Evolutionary conservation across 2,113 vertebrate species (phyloP).

Genomic region (Plotosus lineatus): DNA sequence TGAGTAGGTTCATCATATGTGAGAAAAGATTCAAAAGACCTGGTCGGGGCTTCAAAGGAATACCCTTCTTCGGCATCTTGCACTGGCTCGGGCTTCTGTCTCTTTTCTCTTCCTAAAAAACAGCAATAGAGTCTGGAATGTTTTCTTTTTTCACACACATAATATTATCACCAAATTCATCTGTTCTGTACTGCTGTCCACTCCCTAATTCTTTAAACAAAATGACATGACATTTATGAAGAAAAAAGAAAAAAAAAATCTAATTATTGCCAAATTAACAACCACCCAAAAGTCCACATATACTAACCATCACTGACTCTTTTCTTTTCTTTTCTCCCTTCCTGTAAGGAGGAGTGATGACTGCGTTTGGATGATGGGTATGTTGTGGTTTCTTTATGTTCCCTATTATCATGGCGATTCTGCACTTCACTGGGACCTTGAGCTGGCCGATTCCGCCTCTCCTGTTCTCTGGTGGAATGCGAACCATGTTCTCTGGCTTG

Average conservation of each 20-base stretch:
- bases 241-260: not conserved
- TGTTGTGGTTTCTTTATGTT: slow-evolving; percentile 64
- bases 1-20: slow-evolving; percentile 90
- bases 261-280: not conserved
- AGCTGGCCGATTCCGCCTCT: slow-evolving; percentile 53
- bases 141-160: not conserved
- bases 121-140: not conserved
- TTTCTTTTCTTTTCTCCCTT: slow-evolving; percentile 72
- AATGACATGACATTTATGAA: not conserved
- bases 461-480: slow-evolving; percentile 56
- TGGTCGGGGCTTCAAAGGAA: slow-evolving; percentile 84
- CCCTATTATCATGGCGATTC: slow-evolving; percentile 61
- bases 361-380: slow-evolving; percentile 69
- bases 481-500: slow-evolving; percentile 61
- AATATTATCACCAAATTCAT: not conserved
- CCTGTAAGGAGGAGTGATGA: slow-evolving; percentile 62
- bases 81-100: slow-evolving; percentile 46
- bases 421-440: slow-evolving; percentile 59
- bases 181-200: not conserved
- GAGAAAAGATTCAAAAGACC: slow-evolving; percentile 97
- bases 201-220: not conserved
- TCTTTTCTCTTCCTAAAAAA: slow-evolving; percentile 63
- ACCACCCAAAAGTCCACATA: not conserved
- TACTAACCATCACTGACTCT: slow-evolving; percentile 68
- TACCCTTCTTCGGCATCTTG: slow-evolving; percentile 71